phyloP scores from a whole-genome alignment of 1,140 invertebrate genomes.

The Euura lappo region DNA sequence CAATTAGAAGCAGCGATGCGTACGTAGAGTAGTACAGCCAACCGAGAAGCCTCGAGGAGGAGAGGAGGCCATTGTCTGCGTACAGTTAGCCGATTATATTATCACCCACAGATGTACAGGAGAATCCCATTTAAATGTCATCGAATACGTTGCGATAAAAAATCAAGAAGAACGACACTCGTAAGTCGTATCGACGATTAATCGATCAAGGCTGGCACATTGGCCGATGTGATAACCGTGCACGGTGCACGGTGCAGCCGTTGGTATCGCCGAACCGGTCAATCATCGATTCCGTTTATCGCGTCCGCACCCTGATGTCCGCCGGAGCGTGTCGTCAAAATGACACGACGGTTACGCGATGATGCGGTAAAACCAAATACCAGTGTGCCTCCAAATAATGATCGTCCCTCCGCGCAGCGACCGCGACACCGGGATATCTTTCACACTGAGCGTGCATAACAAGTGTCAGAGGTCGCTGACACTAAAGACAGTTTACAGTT shows the following conservation, averaged over 20 bases:
- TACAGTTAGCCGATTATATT: constrained; percentile 5
- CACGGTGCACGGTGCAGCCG: neutral
- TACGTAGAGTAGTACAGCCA: neutral
- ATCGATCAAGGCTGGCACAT: too few relatives aligned
- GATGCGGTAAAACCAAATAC: neutral
- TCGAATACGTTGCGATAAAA: neutral
- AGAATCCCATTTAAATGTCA: constrained; percentile 7
- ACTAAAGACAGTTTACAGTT: neutral
- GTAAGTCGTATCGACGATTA: neutral
- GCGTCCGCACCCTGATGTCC: too few relatives aligned
- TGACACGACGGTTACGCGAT: too few relatives aligned
- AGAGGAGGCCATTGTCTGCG: neutral
- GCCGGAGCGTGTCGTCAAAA: too few relatives aligned
- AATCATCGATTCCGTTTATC: neutral
- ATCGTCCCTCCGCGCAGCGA: neutral
- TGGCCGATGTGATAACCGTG: neutral
- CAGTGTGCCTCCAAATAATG: neutral
- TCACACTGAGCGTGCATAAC: neutral
- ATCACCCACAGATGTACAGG: neutral
- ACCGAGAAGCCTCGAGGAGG: neutral
- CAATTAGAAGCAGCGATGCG: constrained; percentile 1
- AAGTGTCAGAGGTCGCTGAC: constrained; percentile 4
- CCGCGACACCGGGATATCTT: neutral
- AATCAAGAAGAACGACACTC: neutral
- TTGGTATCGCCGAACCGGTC: neutral